Evolutionary conservation across 2,797 vertebrate species (phyloP), one percentile per base, ranked within the genome.

Genomic region (Sebastes oblongus): DNA sequence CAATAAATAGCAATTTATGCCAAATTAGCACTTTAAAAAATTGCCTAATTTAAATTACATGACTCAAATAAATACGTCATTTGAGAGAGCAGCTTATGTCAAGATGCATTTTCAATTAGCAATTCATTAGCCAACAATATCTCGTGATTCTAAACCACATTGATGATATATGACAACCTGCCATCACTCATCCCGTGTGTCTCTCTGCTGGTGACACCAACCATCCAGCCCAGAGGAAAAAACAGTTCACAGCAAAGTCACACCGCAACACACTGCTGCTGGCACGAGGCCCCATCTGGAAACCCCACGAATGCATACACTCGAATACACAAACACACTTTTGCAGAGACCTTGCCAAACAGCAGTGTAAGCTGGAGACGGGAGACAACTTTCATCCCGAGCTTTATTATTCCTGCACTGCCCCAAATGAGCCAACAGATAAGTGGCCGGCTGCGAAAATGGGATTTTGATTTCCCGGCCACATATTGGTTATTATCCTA

Each of bases 251-350:
- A 73, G 71, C 81, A 88, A 85, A 86, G 88, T 87, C 82, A 74
- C 76, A 18, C 84, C 80, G 70, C 70, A 46, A 50, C 64, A 34
- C 70, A 11, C 2, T 18, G 74, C 84, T 85, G 32, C 72, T 85
- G 88, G 87, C 87, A 77, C 14, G 3, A 8, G 67, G 81, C 65
- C 91, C 81, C 87, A 91, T 93, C 91, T 93, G 91, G 84, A 90
- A 72, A 65, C 83, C 82, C 24, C 50, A 9, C 27, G 8, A 61
- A 75, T 5, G 3, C 54, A 22, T 5, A n/a, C 77, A 75, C 72
- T 52, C 25, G 1, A 30, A 65, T 50, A 80, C 42, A 83, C 66
- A 81, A 52, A 69, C 66, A 82, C 50, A 65, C 16, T 71, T 61
- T 13, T 36, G 75, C 58, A 56, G 29, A 68, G 73, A 78, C 72